These are phyloP conservation scores for Helarctos malayanus DNA, from an alignment of 2,797 vertebrate species.

Conservation along the genomic window DNA sequence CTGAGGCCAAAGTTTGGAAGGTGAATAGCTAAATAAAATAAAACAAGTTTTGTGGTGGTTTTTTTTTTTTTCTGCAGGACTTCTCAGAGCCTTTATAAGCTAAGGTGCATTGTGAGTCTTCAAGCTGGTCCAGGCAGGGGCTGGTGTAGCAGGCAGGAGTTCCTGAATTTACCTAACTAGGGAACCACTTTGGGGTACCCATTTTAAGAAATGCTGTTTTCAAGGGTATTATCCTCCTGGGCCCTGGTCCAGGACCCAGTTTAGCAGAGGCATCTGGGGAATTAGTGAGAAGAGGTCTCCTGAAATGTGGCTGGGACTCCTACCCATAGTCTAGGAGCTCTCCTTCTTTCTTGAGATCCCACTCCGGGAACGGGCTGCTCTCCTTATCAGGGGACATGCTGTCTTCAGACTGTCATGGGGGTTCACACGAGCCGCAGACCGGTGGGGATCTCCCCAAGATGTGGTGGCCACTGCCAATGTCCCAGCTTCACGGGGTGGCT, in stretches of 20 bases:
- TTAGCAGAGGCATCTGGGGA: not conserved
- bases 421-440: not conserved
- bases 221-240: no score
- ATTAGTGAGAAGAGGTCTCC: not conserved
- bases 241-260: not conserved
- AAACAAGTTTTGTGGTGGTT: not conserved
- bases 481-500: not conserved
- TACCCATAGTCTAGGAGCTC: not conserved
- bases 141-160: rapidly evolving
- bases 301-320: not conserved
- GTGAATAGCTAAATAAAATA: not conserved
- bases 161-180: not conserved
- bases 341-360: not conserved
- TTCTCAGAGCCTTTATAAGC: not conserved
- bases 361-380: not conserved
- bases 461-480: not conserved
- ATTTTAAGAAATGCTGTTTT: not conserved
- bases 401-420: not conserved
- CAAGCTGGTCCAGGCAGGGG: not conserved
- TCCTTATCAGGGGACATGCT: not conserved
- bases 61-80: not conserved
- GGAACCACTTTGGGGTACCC: no score
- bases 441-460: not conserved
- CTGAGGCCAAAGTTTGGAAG: not conserved
- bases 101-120: not conserved